These are phyloP conservation scores for Leptinotarsa undecemlineata DNA, from an alignment of 1,140 invertebrate species.

Conservation along the genomic window DNA sequence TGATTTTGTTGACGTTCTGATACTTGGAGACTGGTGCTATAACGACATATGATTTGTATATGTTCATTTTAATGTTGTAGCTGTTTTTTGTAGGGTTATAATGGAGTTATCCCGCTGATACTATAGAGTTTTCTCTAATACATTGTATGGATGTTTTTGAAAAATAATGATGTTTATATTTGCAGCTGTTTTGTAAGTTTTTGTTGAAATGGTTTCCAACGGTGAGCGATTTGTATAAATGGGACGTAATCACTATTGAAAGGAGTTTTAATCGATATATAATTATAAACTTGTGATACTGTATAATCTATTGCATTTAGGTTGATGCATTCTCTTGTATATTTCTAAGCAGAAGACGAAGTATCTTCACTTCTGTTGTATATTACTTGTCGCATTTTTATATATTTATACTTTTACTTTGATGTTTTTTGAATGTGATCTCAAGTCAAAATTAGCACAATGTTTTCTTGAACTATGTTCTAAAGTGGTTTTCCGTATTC, in stretches of 20 bases:
- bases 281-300: conserved; percentile 49
- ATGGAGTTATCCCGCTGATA: conserved; percentile 7
- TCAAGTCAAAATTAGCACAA: conserved; percentile 50
- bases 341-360: conserved; percentile 20
- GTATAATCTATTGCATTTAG: conserved; percentile 39
- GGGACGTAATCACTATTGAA: conserved; percentile 44
- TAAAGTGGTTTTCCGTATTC: conserved; percentile 36
- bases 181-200: conserved; percentile 26
- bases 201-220: conserved; percentile 31
- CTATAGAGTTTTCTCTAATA: conserved; percentile 1
- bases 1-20: too few species aligned
- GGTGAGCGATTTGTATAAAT: conserved; percentile 43
- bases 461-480: conserved; percentile 37
- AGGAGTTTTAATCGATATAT: conserved; percentile 40
- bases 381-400: conserved; percentile 34
- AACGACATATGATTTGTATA: conserved; percentile 14
- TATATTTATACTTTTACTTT: conserved; percentile 29
- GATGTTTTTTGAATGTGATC: conserved; percentile 46
- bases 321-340: conserved; percentile 33
- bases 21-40: not conserved
- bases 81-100: not conserved
- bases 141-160: conserved; percentile 19
- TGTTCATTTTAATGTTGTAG: conserved; percentile 10
- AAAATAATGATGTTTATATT: conserved; percentile 22
- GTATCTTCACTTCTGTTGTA: conserved; percentile 20